Evolutionary conservation across 2,113 vertebrate species (phyloP).

Genomic region (Diglossa brunneiventris): DNA sequence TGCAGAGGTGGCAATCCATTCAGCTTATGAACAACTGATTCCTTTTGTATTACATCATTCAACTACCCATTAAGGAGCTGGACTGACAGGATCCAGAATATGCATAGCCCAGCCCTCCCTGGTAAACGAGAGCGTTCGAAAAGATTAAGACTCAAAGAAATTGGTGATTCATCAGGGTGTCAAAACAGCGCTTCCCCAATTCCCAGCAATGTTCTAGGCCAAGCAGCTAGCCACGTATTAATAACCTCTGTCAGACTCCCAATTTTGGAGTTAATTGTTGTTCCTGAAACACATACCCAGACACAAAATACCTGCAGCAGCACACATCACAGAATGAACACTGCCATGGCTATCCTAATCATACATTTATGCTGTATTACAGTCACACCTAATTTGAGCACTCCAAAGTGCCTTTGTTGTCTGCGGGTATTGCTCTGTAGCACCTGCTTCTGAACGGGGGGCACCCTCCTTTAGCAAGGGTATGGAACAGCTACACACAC

Average conservation of each 20-base stretch:
- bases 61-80: conserved; percentile 64
- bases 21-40: conserved; percentile 52
- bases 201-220: conserved; percentile 33
- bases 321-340: conserved; percentile 15
- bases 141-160: conserved; percentile 61
- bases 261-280: conserved; percentile 34
- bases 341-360: neutral
- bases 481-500: neutral
- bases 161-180: conserved; percentile 49
- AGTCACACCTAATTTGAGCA: conserved; percentile 7
- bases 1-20: conserved; percentile 48
- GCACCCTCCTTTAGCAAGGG: neutral
- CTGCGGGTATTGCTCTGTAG: neutral
- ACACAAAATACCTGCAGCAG: conserved; percentile 48
- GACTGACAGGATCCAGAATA: conserved; percentile 59
- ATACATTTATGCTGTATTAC: neutral
- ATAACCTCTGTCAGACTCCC: conserved; percentile 18
- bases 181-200: conserved; percentile 47
- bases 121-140: conserved; percentile 17
- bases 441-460: neutral
- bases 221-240: conserved; percentile 6
- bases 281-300: conserved; percentile 45
- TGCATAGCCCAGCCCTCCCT: conserved; percentile 35
- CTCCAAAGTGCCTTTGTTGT: neutral
- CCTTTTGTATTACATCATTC: conserved; percentile 59